A percentile compares a stretch with the other conserved stretches of the same genome.
These are phyloP conservation scores for Amphimallon solstitiale DNA, from an alignment of 2,888 invertebrate genomes.

Conservation along the genomic window DNA sequence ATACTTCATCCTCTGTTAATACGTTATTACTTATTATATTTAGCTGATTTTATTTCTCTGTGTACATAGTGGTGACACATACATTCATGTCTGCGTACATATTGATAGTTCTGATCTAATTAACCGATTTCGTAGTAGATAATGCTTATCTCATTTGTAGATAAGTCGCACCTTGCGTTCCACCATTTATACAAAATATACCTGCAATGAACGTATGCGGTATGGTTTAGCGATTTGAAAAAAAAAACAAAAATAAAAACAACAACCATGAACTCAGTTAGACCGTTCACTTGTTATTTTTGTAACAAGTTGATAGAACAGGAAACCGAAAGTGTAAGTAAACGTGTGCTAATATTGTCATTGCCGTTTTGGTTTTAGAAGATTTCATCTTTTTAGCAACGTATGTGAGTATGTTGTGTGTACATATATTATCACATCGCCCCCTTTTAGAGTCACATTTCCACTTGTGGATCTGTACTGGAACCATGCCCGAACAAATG, in stretches of 20 bases:
- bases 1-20: no score
- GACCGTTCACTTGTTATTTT: slow-evolving; percentile 70
- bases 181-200: slow-evolving; percentile 16
- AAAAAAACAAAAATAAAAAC: slow-evolving; percentile 19
- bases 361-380: no score
- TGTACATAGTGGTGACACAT: neutral
- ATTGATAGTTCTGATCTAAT: slow-evolving; percentile 17
- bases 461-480: slow-evolving; percentile 76
- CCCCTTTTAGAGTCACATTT: slow-evolving; percentile 69
- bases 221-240: slow-evolving; percentile 5
- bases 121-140: slow-evolving; percentile 20
- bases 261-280: slow-evolving; percentile 23
- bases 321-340: slow-evolving; percentile 71
- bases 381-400: no score
- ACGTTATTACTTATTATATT: no score
- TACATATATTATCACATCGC: neutral
- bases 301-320: slow-evolving; percentile 74
- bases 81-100: neutral
- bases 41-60: no score
- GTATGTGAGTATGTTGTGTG: neutral
- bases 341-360: no score
- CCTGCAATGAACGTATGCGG: no score
- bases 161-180: slow-evolving; percentile 32
- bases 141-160: slow-evolving; percentile 17
- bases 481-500: slow-evolving; percentile 78